Conservation (phyloP, 2,888 invertebrate species). For the Lagria hirta region DNA sequence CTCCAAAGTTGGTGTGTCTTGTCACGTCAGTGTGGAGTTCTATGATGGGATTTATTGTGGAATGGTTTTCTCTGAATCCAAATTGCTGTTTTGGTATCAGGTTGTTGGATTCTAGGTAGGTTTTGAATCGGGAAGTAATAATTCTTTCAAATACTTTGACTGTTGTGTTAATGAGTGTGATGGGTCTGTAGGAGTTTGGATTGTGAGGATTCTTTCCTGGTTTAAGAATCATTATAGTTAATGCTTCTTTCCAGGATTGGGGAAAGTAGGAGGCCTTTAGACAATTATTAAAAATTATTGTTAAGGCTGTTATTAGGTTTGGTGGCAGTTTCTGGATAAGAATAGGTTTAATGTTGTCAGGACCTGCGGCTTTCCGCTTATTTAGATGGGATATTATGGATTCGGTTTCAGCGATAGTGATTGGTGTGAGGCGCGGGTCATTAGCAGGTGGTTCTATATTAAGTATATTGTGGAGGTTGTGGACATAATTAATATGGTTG, state of each 20-base stretch:
- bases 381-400: too few relatives aligned
- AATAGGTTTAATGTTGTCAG: constrained; percentile 7
- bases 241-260: constrained; percentile 12
- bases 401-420: too few relatives aligned
- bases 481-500: too few relatives aligned
- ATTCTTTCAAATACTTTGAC: constrained; percentile 17
- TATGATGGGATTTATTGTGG: constrained; percentile 37
- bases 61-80: constrained; percentile 40
- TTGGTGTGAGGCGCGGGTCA: too few relatives aligned
- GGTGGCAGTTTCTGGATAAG: neutral
- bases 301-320: constrained; percentile 4
- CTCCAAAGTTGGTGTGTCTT: constrained; percentile 34
- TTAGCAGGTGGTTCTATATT: too few relatives aligned
- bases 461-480: too few relatives aligned
- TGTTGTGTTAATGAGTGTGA: constrained; percentile 10
- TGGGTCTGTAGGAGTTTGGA: constrained; percentile 16
- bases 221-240: constrained; percentile 13
- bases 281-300: constrained; percentile 4
- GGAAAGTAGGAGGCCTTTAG: constrained; percentile 17
- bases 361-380: constrained; percentile 19
- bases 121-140: neutral
- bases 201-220: constrained; percentile 2
- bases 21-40: constrained; percentile 36
- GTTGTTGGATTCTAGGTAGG: constrained; percentile 7
- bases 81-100: constrained; percentile 31